Percentiles rank a stretch among this genome's conserved stretches.
Conservation (phyloP, 2,113 vertebrate genomes). For the Ovis aries region ARS-UI_Ramb_v3.0 NC_056058.1:99810501-99811000, state of each 20-base stretch:
- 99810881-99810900: background rate
- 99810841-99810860: background rate
- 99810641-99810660: background rate
- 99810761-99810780: background rate
- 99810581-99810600: background rate
- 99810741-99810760: background rate
- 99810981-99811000: background rate
- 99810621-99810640: background rate
- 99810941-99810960: background rate
- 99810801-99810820: background rate
- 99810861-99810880: background rate
- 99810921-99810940: background rate
- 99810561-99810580: background rate
- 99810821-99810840: background rate
- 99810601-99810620: background rate
- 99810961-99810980: background rate
- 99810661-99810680: background rate
- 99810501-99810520: background rate
- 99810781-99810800: background rate
- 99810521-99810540: background rate
- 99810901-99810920: background rate
- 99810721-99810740: background rate
- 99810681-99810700: background rate
- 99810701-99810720: background rate
- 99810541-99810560: background rate